phyloP scores from a whole-genome alignment of 2,113 vertebrate genomes.

The Ia io region DNA sequence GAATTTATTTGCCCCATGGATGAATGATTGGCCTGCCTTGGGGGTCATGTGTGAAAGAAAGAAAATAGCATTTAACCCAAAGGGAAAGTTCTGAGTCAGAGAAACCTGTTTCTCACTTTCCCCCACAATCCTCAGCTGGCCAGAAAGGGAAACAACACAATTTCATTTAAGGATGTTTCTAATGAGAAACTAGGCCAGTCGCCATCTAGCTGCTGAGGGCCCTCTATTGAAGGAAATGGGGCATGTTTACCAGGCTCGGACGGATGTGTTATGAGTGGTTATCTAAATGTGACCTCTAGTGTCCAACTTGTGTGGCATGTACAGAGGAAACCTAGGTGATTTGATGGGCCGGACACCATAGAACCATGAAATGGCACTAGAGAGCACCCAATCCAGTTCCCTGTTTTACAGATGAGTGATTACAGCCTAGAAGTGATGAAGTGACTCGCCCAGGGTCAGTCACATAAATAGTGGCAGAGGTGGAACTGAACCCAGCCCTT shows the following conservation, averaged over 20 bases:
- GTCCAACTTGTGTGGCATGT: constrained; percentile 72
- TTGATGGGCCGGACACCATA: neutral
- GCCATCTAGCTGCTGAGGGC: neutral
- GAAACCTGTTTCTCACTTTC: neutral
- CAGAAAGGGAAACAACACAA: neutral
- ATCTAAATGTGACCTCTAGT: constrained; percentile 82
- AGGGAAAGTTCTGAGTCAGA: neutral
- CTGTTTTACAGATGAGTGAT: neutral
- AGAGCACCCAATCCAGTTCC: neutral
- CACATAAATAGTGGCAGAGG: neutral
- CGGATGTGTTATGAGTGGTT: constrained; percentile 57
- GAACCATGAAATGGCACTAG: neutral
- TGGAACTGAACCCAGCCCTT: neutral
- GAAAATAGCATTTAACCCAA: neutral
- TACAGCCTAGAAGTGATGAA: neutral
- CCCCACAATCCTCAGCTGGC: neutral
- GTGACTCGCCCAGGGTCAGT: neutral
- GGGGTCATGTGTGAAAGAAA: neutral
- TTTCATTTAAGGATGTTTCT: neutral
- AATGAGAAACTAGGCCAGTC: neutral
- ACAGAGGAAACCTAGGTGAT: neutral
- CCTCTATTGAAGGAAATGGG: neutral
- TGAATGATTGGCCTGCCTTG: neutral
- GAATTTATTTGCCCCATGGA: neutral
- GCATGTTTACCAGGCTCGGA: neutral